Percentiles rank a stretch among this genome's conserved stretches.
phyloP scores from a whole-genome alignment of 2,113 vertebrate species.

The Butorides virescens region DNA sequence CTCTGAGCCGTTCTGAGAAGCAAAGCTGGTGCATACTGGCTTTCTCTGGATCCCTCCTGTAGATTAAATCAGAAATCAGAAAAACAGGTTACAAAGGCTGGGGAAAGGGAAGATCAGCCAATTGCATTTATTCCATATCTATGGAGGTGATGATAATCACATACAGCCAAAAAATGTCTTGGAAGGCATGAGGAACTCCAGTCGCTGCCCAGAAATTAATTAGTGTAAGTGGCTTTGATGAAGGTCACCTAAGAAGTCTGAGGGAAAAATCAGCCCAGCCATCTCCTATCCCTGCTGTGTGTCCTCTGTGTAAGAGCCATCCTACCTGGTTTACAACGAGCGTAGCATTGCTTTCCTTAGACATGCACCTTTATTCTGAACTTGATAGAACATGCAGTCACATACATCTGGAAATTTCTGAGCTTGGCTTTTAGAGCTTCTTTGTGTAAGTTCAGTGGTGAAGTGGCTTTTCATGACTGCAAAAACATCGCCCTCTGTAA shows the following conservation, averaged over 20 bases:
- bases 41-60: not conserved
- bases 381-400: not conserved
- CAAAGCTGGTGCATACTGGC: not conserved
- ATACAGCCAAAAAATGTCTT: not conserved
- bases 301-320: not conserved
- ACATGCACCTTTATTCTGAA: fast-evolving
- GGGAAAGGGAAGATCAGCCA: not conserved
- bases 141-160: not conserved
- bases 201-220: not conserved
- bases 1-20: not conserved
- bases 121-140: not conserved
- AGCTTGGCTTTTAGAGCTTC: not conserved
- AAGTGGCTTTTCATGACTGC: not conserved
- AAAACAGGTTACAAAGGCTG: not conserved
- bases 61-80: not conserved
- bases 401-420: not conserved
- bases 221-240: not conserved
- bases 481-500: not conserved
- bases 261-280: not conserved
- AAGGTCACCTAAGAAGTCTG: not conserved
- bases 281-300: not conserved
- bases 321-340: not conserved
- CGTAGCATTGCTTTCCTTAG: not conserved
- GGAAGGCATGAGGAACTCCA: not conserved
- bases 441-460: not conserved